A percentile compares a stretch with the other conserved stretches of the same genome.
These are phyloP conservation scores for Heliconius hermathena DNA, from an alignment of 1,140 invertebrate genomes.

Conservation along the genomic window DNA sequence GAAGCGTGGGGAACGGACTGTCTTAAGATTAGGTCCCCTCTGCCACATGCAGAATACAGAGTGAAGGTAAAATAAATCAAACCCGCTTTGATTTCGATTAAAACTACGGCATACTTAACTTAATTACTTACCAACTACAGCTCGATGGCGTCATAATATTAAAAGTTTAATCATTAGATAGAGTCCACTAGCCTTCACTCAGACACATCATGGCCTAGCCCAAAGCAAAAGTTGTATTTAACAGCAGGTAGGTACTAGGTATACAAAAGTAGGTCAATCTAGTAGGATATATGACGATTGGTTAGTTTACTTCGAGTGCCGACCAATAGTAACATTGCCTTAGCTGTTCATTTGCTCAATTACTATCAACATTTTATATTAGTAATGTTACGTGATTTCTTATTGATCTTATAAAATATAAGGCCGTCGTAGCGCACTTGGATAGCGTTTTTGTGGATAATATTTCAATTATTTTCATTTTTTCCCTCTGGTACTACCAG, in stretches of 20 bases:
- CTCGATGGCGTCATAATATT: background rate
- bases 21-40: too few relatives aligned
- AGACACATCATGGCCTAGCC: background rate
- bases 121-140: background rate
- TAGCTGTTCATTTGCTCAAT: background rate
- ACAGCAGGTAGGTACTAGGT: slow-evolving; percentile 28
- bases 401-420: background rate
- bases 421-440: too few relatives aligned
- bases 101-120: background rate
- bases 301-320: background rate
- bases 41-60: rapidly evolving
- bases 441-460: too few relatives aligned
- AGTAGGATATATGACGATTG: slow-evolving; percentile 11
- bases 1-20: too few relatives aligned
- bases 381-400: background rate
- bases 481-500: too few relatives aligned
- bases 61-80: too few relatives aligned
- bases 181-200: slow-evolving; percentile 1
- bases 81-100: background rate
- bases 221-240: slow-evolving; percentile 17
- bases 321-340: slow-evolving; percentile 1
- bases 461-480: too few relatives aligned
- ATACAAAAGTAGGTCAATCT: slow-evolving; percentile 28
- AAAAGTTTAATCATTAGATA: slow-evolving; percentile 7
- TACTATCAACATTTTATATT: background rate